Evolutionary conservation across 2,797 vertebrate species (phyloP).

Genomic region (Scarus forsteni): DNA sequence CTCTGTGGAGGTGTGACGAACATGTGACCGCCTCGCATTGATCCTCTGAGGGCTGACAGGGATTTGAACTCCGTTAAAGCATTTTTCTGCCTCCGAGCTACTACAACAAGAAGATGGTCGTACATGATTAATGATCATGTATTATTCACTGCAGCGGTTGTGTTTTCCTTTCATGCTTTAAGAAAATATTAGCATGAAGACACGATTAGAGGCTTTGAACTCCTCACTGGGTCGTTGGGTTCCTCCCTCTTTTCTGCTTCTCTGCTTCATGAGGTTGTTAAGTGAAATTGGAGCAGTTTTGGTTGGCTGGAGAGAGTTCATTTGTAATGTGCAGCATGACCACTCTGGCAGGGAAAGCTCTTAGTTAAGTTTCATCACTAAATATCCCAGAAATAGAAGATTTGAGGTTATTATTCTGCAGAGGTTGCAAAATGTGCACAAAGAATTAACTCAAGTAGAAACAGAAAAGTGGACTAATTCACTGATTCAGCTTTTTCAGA

Average conservation of each 20-base stretch:
- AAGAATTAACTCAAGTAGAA: not conserved
- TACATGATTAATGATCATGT: slow-evolving; percentile 74
- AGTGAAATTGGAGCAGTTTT: slow-evolving; percentile 24
- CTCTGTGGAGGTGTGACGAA: slow-evolving; percentile 54
- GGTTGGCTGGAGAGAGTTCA: slow-evolving; percentile 12
- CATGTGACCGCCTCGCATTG: slow-evolving; percentile 50
- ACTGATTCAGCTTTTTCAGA: not conserved
- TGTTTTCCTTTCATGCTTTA: slow-evolving; percentile 65
- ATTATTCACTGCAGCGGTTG: slow-evolving; percentile 58
- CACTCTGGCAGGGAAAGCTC: not conserved
- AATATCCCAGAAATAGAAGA: not conserved
- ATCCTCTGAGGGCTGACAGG: slow-evolving; percentile 45
- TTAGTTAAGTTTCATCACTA: slow-evolving; percentile 2
- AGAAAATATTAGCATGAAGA: slow-evolving; percentile 71
- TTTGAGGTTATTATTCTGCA: not conserved
- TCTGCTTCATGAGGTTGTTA: slow-evolving; percentile 14
- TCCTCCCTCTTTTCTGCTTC: slow-evolving; percentile 6
- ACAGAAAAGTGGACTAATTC: not conserved
- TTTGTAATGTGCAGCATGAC: not conserved
- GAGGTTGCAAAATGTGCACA: not conserved
- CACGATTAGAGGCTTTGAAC: slow-evolving; percentile 63
- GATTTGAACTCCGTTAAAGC: slow-evolving; percentile 56
- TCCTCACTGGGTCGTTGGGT: slow-evolving; percentile 25
- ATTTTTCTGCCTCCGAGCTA: slow-evolving; percentile 51
- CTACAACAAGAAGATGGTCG: slow-evolving; percentile 39